A percentile compares a stretch with the other conserved stretches of the same genome.
Conservation (phyloP, 1,140 invertebrate genomes). For the Diabrotica virgifera region DNA sequence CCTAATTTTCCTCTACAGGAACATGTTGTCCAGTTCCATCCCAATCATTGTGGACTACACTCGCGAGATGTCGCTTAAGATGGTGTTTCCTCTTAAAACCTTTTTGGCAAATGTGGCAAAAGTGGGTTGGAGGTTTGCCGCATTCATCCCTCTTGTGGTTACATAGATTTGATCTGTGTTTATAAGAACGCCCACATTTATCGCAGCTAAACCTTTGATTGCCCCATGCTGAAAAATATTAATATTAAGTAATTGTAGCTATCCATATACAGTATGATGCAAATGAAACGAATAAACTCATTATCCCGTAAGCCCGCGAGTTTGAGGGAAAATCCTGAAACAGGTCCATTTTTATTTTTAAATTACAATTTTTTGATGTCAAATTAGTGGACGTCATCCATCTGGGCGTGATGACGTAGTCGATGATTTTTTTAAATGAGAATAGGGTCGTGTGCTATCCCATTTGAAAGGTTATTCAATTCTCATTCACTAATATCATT, state of each 20-base stretch:
- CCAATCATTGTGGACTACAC: slow-evolving; percentile 24
- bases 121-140: slow-evolving; percentile 39
- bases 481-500: too few relatives aligned
- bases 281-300: too few relatives aligned
- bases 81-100: slow-evolving; percentile 62
- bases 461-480: too few relatives aligned
- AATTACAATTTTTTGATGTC: too few relatives aligned
- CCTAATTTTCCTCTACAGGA: slow-evolving; percentile 10
- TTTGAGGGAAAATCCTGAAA: too few relatives aligned
- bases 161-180: slow-evolving; percentile 38
- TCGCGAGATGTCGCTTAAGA: slow-evolving; percentile 48
- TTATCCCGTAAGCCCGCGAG: too few relatives aligned
- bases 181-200: slow-evolving; percentile 40
- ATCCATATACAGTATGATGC: not conserved
- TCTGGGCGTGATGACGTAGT: too few relatives aligned
- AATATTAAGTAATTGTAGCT: not conserved
- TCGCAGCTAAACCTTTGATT: slow-evolving; percentile 35
- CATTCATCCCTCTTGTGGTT: slow-evolving; percentile 42
- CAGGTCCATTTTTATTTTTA: too few relatives aligned
- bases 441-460: too few relatives aligned
- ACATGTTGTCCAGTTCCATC: slow-evolving; percentile 6
- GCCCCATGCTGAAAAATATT: not conserved
- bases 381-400: too few relatives aligned
- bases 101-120: slow-evolving; percentile 63
- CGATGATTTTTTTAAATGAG: too few relatives aligned